Conservation (phyloP, 2,797 vertebrate species). For the Crenuchus spilurus region DNA sequence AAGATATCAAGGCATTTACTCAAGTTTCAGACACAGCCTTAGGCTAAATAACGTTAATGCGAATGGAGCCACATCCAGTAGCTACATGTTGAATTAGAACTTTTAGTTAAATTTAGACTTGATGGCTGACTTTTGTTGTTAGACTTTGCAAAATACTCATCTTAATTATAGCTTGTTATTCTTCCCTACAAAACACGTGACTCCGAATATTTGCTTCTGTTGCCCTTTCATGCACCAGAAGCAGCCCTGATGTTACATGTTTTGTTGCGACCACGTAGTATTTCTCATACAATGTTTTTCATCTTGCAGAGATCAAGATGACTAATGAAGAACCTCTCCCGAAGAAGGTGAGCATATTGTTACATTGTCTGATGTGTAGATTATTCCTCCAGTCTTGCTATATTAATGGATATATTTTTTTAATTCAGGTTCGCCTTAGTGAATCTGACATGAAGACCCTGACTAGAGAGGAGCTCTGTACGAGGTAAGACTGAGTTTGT, state of each 20-base stretch:
- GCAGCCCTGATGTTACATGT: background rate
- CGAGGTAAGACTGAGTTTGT: conserved; percentile 80
- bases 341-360: conserved; percentile 87
- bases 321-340: conserved; percentile 99
- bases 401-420: conserved; percentile 45
- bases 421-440: conserved; percentile 94
- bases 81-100: too few species aligned
- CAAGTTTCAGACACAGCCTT: too few species aligned
- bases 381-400: conserved; percentile 7
- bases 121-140: too few species aligned
- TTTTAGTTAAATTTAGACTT: too few species aligned
- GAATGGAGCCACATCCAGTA: too few species aligned
- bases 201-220: conserved; percentile 3
- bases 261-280: background rate
- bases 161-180: background rate
- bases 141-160: too few species aligned
- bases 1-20: too few species aligned
- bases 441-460: conserved; percentile 98
- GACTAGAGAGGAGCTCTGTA: conserved; percentile 92
- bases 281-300: conserved; percentile 1
- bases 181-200: background rate
- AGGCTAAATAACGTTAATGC: too few species aligned
- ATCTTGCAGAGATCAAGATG: conserved; percentile 85
- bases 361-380: background rate
- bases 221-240: background rate